phyloP scores from a whole-genome alignment of 1,140 invertebrate species.

The Neodiprion lecontei region DNA sequence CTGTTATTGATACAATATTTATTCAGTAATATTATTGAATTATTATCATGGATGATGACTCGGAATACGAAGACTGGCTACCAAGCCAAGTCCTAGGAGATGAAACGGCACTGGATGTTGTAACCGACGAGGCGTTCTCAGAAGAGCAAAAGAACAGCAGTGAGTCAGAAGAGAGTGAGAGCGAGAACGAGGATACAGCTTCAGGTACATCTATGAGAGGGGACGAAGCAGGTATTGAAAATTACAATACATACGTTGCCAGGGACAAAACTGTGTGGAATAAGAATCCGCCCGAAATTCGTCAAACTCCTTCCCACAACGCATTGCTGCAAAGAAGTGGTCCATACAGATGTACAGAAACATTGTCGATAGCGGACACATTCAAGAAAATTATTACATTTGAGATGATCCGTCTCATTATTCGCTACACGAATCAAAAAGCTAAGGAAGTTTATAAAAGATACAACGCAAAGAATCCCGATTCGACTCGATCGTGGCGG shows the following conservation, averaged over 20 bases:
- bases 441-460: slow-evolving; percentile 26
- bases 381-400: slow-evolving; percentile 31
- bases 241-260: background rate
- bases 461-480: slow-evolving; percentile 31
- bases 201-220: background rate
- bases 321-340: slow-evolving; percentile 32
- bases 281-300: background rate
- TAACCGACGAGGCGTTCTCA: no score
- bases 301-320: slow-evolving; percentile 29
- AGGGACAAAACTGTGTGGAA: background rate
- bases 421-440: slow-evolving; percentile 38
- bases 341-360: slow-evolving; percentile 26
- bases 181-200: background rate
- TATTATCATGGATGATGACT: no score
- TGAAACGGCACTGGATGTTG: no score
- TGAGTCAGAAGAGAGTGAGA: background rate
- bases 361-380: slow-evolving; percentile 25
- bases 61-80: no score
- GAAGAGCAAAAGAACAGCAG: no score
- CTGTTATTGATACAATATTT: no score
- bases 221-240: background rate
- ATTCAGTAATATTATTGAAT: no score
- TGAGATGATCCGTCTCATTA: slow-evolving; percentile 35
- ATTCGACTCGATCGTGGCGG: slow-evolving; percentile 19
- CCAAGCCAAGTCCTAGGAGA: no score